Evolutionary conservation across 2,797 vertebrate genomes (phyloP).

Genomic region (Neoniphon sammara): DNA sequence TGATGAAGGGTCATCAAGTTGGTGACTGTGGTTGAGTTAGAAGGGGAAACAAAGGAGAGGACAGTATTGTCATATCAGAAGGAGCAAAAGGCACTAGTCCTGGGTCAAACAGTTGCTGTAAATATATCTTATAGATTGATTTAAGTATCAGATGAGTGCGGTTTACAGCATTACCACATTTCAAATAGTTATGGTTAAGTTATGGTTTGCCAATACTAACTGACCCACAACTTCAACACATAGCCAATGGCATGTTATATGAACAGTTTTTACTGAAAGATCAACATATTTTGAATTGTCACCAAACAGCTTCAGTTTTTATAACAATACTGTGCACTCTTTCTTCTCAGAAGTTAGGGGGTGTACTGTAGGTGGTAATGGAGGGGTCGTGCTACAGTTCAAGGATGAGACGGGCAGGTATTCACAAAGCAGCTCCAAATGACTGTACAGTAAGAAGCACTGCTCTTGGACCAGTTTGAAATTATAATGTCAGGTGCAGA

Average conservation of each 20-base stretch:
- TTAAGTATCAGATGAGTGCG: neutral
- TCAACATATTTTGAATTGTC: too few species aligned
- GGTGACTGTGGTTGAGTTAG: neutral
- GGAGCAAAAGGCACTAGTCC: neutral
- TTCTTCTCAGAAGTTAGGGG: neutral
- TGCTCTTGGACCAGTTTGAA: conserved; percentile 7
- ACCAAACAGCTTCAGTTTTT: conserved; percentile 10
- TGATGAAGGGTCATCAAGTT: neutral
- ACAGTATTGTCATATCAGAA: neutral
- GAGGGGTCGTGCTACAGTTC: conserved; percentile 31
- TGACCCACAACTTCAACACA: neutral
- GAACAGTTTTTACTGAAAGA: neutral
- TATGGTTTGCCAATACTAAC: neutral
- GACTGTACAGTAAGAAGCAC: conserved; percentile 35
- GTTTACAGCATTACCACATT: neutral
- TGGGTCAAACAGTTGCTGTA: neutral
- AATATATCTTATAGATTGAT: neutral
- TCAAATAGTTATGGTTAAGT: too few species aligned
- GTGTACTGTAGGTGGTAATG: conserved; percentile 11
- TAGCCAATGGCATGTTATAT: neutral
- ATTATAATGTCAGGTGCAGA: conserved; percentile 8
- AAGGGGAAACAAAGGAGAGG: conserved; percentile 1
- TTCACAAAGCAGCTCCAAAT: conserved; percentile 76
- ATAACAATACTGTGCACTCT: conserved; percentile 54
- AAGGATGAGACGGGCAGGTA: conserved; percentile 41